phyloP scores from a whole-genome alignment of 92 coral and sea anemone species.

The Zoanthus gigantus region DNA sequence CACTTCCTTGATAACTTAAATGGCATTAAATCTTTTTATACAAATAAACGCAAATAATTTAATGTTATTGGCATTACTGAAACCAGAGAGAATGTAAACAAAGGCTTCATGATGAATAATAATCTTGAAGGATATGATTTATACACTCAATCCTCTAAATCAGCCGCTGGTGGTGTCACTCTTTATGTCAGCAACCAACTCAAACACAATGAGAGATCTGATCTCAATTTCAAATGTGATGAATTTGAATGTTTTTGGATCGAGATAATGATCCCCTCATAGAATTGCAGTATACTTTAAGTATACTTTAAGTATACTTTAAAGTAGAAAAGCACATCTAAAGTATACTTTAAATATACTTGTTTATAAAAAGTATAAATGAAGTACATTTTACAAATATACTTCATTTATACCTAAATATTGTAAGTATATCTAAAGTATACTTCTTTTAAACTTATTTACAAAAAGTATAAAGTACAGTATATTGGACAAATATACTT shows the following conservation, averaged over 20 bases:
- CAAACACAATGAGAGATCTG: conserved; percentile 45
- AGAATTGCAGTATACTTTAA: conserved; percentile 8
- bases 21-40: conserved; percentile 13
- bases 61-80: conserved; percentile 51
- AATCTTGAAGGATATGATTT: conserved; percentile 17
- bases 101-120: conserved; percentile 55
- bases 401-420: conserved; percentile 1
- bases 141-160: conserved; percentile 44
- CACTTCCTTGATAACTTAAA: conserved; percentile 39
- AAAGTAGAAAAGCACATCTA: not conserved
- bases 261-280: not conserved
- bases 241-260: conserved; percentile 45
- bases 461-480: not conserved
- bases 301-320: not conserved
- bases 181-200: conserved; percentile 42
- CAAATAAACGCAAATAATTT: conserved; percentile 34
- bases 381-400: not conserved
- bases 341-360: not conserved
- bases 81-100: conserved; percentile 35
- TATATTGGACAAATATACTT: not conserved
- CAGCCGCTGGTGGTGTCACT: conserved; percentile 55
- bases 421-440: not conserved
- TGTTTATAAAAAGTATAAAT: not conserved
- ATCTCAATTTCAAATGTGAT: conserved; percentile 39
- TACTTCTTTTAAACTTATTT: not conserved